Conservation (phyloP, 2,888 invertebrate species). For the Cinara cedri region DNA sequence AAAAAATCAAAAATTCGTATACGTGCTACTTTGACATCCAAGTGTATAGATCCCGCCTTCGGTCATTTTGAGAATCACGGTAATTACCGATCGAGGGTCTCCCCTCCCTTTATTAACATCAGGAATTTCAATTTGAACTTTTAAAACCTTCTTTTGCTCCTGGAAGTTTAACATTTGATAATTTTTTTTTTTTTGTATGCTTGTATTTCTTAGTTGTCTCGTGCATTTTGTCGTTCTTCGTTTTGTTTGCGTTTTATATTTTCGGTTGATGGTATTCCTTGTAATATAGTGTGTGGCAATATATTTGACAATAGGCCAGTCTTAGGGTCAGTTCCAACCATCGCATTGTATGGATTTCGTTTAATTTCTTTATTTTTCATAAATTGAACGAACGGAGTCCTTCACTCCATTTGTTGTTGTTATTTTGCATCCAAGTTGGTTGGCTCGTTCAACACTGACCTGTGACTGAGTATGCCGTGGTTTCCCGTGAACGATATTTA, state of each 20-base stretch:
- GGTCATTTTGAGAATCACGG: no score
- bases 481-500: neutral
- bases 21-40: no score
- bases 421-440: conserved; percentile 4
- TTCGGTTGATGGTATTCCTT: neutral
- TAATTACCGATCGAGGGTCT: no score
- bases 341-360: neutral
- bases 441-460: neutral
- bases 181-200: neutral
- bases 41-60: no score
- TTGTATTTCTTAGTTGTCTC: neutral
- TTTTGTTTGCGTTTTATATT: neutral
- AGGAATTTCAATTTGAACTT: neutral
- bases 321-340: neutral
- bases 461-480: neutral
- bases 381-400: neutral
- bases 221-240: neutral
- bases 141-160: neutral
- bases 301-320: neutral
- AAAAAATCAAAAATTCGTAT: no score
- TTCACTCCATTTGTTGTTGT: neutral
- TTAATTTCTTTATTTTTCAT: conserved; percentile 3
- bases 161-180: conserved; percentile 3
- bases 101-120: neutral
- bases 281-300: neutral